Conservation (phyloP, 64 coral and sea anemone species). For the Montipora capricornis region DNA sequence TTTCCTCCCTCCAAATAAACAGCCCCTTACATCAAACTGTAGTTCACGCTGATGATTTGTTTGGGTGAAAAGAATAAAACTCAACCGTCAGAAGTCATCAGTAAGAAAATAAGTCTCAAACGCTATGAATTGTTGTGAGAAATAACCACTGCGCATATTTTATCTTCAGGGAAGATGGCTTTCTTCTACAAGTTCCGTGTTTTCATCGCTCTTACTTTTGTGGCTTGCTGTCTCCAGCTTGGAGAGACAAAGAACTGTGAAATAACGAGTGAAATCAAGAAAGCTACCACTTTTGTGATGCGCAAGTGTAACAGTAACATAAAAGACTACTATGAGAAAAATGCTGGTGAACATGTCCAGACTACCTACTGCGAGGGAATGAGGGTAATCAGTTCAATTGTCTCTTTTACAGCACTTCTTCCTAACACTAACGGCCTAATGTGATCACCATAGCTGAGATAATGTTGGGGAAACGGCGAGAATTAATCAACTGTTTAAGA, state of each 20-base stretch:
- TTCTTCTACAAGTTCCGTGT: background rate
- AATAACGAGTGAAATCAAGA: background rate
- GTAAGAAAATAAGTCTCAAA: no score
- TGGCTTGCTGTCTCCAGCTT: background rate
- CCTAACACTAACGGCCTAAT: no score
- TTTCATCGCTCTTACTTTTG: background rate
- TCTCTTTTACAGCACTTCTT: no score
- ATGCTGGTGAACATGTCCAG: background rate
- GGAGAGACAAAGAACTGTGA: background rate
- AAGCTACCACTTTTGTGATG: background rate
- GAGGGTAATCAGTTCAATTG: background rate
- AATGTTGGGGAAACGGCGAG: no score
- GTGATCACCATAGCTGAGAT: no score
- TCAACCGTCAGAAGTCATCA: no score
- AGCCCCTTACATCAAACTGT: no score
- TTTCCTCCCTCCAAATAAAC: no score
- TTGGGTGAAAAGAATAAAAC: no score
- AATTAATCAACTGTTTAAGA: no score
- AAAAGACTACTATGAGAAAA: background rate
- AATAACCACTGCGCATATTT: background rate
- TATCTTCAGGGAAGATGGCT: background rate
- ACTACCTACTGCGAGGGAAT: slow-evolving; percentile 5
- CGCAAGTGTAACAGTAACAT: slow-evolving; percentile 29
- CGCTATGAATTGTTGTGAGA: no score
- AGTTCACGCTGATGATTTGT: no score